Evolutionary conservation across 1,140 invertebrate genomes (phyloP), one percentile per base, ranked within the genome.

Genomic region (Neelides sp.): DNA sequence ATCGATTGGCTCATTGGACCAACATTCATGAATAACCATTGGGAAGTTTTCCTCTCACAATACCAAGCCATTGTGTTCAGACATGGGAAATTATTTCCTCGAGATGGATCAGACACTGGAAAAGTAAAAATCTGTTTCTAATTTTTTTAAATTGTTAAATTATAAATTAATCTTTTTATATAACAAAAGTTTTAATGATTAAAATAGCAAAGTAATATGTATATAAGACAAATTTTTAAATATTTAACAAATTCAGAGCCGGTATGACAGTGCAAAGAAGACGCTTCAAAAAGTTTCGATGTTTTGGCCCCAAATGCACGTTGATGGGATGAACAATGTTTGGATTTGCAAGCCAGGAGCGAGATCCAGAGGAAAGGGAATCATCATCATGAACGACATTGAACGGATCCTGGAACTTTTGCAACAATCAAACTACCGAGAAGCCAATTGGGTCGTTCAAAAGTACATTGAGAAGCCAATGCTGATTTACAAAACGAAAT

Each of bases 271-370:
- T 20, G 65, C 64, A 19, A 73, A 62, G 51, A 64, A 69, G 4
- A 68, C 75, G 23, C 62, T 82, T 19, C 69, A 73, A 35, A 69
- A 76, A 63, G 68, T 83, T 55, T 64, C 72, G 59, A 68, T 67
- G 36, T 77, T 75, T 64, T 88, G 83, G 81, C 84, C 85, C 0
- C 85, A 90, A 64, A 75, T 81, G 47, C 75, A 81, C 1, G 75
- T 85, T 53, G 43, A 63, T 67, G 55, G 89, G 93, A 64, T 90
- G 89, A 0, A 71, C 77, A 26, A 73, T 78, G 77, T 92, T 42
- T 95, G 91, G 91, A 94, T 95, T 57, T 75, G 94, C 20, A 95
- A 95, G 66, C 91, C 91, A 0, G 87, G 88, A 12, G 89, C 89
- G 47, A 87, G 88, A 66, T 93, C 87, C 54, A 74, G 89, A 2